Conservation (phyloP, 2,797 vertebrate species). For the Hafferia zeledoni region DNA sequence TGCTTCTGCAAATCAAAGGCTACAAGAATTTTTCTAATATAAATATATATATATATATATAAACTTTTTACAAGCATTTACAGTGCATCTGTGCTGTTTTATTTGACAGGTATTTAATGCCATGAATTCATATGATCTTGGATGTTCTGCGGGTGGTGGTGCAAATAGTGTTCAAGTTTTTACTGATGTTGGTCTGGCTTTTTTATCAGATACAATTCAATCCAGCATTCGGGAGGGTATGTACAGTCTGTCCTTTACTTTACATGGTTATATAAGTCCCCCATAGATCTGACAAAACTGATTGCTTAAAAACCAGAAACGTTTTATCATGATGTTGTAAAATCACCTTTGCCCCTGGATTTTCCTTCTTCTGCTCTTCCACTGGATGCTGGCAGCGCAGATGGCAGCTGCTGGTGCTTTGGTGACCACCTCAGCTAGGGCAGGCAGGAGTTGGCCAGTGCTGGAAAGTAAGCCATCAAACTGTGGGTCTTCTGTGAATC, state of each 20-base stretch:
- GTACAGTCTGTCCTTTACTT: background rate
- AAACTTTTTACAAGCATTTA: background rate
- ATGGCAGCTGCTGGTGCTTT: background rate
- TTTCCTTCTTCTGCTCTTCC: background rate
- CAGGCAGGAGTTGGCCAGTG: background rate
- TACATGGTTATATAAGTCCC: background rate
- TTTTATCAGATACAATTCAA: slow-evolving; percentile 38
- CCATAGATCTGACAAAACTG: background rate
- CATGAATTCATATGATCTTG: slow-evolving; percentile 80
- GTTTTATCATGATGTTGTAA: background rate
- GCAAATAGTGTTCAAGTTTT: slow-evolving; percentile 67
- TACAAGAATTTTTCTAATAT: background rate
- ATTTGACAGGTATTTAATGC: slow-evolving; percentile 74
- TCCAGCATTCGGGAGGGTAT: slow-evolving; percentile 22
- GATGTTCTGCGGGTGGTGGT: slow-evolving; percentile 75
- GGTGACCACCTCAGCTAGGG: background rate
- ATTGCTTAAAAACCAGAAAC: background rate
- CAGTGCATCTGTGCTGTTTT: background rate
- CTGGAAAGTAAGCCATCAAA: background rate
- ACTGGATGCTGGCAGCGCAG: background rate
- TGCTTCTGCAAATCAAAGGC: background rate
- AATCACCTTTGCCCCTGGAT: background rate
- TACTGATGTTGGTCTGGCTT: slow-evolving; percentile 70
- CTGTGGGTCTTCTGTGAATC: background rate
- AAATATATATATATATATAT: too few relatives aligned